These are phyloP conservation scores for Nemotelus nigrinus DNA, from an alignment of 2,888 invertebrate species.

Conservation along the genomic window DNA sequence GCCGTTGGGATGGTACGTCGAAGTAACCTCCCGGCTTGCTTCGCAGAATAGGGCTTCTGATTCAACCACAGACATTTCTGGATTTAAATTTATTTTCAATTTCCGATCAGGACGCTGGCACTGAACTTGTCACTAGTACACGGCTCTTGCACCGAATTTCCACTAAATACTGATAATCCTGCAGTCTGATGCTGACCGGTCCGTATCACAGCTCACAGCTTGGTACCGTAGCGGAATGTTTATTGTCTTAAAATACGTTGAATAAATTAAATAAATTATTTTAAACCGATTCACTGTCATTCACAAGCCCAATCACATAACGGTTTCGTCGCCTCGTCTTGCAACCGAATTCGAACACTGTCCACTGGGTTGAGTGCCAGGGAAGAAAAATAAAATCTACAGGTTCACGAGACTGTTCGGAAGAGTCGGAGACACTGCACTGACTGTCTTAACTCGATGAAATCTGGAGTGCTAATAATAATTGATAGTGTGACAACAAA, in stretches of 20 bases:
- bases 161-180: slow-evolving; percentile 23
- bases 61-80: slow-evolving; percentile 11
- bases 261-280: slow-evolving; percentile 40
- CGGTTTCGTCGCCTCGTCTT: not conserved
- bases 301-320: slow-evolving; percentile 24
- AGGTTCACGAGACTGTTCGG: slow-evolving; percentile 2
- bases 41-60: slow-evolving; percentile 11
- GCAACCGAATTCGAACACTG: not conserved
- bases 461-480: slow-evolving; percentile 51
- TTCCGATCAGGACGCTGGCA: not conserved
- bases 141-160: not conserved
- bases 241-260: slow-evolving; percentile 9
- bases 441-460: slow-evolving; percentile 45
- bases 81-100: not conserved
- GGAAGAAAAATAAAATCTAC: not conserved
- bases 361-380: not conserved
- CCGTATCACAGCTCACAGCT: slow-evolving; percentile 47
- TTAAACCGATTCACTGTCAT: slow-evolving; percentile 2
- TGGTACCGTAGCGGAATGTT: not conserved
- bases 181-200: not conserved
- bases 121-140: not conserved
- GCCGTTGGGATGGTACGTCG: slow-evolving; percentile 46
- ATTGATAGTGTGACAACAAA: slow-evolving; percentile 49
- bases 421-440: slow-evolving; percentile 26
- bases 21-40: not conserved